Conservation (phyloP, 2,888 invertebrate genomes). For the Theristus sp. region DNA sequence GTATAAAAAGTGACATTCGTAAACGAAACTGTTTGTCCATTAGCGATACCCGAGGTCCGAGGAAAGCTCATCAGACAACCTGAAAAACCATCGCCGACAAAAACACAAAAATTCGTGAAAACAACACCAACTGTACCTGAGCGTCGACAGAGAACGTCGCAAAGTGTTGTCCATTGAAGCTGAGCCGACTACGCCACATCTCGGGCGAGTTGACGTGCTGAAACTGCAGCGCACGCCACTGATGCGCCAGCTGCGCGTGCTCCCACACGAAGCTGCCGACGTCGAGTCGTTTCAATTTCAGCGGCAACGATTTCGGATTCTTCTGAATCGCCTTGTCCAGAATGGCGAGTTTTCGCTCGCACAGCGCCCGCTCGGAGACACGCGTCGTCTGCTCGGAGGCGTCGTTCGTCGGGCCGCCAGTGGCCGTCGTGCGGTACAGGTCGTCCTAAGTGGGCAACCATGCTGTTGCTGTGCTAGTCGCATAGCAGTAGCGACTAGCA, state of each 20-base stretch:
- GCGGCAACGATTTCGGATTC: conserved; percentile 28
- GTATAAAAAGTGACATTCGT: too few relatives aligned
- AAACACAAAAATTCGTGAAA: not conserved
- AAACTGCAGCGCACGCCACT: conserved; percentile 32
- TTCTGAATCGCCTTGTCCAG: conserved; percentile 31
- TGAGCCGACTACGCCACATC: conserved; percentile 31
- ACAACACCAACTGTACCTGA: not conserved
- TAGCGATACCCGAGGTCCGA: too few relatives aligned
- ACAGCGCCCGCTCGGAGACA: conserved; percentile 10
- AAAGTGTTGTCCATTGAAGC: conserved; percentile 29
- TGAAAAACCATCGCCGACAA: too few relatives aligned
- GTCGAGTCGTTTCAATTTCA: conserved; percentile 25
- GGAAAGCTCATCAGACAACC: too few relatives aligned
- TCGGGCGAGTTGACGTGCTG: conserved; percentile 29
- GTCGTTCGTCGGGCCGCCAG: not conserved
- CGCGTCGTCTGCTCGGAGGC: not conserved
- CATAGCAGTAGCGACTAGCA: too few relatives aligned
- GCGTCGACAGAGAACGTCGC: conserved; percentile 24
- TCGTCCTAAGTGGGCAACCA: not conserved
- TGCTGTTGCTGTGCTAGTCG: too few relatives aligned
- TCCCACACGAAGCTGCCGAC: conserved; percentile 28
- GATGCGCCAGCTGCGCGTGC: conserved; percentile 22
- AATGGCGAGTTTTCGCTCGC: conserved; percentile 33
- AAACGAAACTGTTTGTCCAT: too few relatives aligned
- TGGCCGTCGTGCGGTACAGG: not conserved